Percentiles rank a stretch among this genome's conserved stretches.
phyloP scores from a whole-genome alignment of 2,113 vertebrate genomes.

The Caranx ignobilis region DNA sequence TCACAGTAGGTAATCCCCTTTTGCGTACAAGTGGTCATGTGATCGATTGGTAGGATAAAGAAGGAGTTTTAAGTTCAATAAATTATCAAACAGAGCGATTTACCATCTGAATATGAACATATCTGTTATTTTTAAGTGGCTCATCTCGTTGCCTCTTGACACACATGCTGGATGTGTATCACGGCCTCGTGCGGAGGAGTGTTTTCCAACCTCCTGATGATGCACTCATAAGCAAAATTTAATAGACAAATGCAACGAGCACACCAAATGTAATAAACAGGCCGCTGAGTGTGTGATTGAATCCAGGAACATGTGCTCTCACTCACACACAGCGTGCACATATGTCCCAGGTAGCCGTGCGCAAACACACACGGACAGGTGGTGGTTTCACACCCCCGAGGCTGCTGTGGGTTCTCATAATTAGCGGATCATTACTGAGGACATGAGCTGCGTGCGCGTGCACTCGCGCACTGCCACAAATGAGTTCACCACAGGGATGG shows the following conservation, averaged over 20 bases:
- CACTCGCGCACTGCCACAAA: slow-evolving; percentile 51
- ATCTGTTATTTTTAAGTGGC: not conserved
- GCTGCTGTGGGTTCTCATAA: slow-evolving; percentile 55
- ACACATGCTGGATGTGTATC: not conserved
- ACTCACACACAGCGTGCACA: slow-evolving; percentile 45
- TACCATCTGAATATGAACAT: not conserved
- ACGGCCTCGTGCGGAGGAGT: not conserved
- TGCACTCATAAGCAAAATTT: slow-evolving; percentile 15
- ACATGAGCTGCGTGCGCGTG: slow-evolving; percentile 37
- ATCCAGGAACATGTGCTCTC: not conserved
- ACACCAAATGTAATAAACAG: slow-evolving; percentile 28
- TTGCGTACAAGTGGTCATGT: not conserved
- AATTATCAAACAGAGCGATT: not conserved
- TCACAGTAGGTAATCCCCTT: not conserved
- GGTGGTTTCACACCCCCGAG: slow-evolving; percentile 52
- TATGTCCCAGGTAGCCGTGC: slow-evolving; percentile 37
- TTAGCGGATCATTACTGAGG: slow-evolving; percentile 67
- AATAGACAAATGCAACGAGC: slow-evolving; percentile 39
- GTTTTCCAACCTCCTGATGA: slow-evolving; percentile 22
- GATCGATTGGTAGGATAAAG: not conserved
- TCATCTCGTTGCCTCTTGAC: not conserved
- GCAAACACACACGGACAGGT: slow-evolving; percentile 6
- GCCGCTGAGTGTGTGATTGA: slow-evolving; percentile 18
- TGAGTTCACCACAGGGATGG: slow-evolving; percentile 52
- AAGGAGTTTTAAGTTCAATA: not conserved